A percentile compares a stretch with the other conserved stretches of the same genome.
Conservation (phyloP, 2,113 vertebrate genomes). For the Neogale vison region DNA sequence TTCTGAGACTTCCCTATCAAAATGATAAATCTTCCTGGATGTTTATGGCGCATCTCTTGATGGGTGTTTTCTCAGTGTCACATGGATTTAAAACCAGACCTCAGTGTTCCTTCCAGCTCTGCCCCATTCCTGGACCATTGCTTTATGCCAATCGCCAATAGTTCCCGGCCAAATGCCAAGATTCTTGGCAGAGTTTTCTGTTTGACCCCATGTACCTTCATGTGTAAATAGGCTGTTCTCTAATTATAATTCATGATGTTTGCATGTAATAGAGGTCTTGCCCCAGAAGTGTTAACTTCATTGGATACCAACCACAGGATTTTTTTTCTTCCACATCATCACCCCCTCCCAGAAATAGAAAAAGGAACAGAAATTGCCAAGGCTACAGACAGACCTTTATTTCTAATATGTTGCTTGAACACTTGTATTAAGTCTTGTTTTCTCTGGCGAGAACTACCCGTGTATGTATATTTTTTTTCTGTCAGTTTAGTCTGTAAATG, state of each 20-base stretch:
- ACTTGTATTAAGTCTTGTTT: constrained; percentile 83
- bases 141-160: not conserved
- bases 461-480: constrained; percentile 51
- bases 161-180: not conserved
- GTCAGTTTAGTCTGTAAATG: constrained; percentile 84
- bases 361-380: constrained; percentile 74
- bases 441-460: constrained; percentile 81
- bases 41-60: not conserved
- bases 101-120: not conserved
- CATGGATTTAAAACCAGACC: not conserved
- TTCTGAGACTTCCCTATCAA: not conserved
- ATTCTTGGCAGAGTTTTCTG: not conserved
- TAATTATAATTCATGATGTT: constrained; percentile 69
- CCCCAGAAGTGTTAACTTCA: constrained; percentile 81
- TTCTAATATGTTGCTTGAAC: constrained; percentile 75
- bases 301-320: constrained; percentile 79
- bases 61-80: not conserved
- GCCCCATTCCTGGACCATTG: not conserved
- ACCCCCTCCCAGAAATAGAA: constrained; percentile 40
- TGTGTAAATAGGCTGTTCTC: constrained; percentile 28
- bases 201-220: not conserved
- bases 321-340: constrained; percentile 76
- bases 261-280: constrained; percentile 77
- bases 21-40: not conserved
- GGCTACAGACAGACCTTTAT: constrained; percentile 79